phyloP scores from a whole-genome alignment of 2,797 vertebrate species.

The Pangasius larnaudii region DNA sequence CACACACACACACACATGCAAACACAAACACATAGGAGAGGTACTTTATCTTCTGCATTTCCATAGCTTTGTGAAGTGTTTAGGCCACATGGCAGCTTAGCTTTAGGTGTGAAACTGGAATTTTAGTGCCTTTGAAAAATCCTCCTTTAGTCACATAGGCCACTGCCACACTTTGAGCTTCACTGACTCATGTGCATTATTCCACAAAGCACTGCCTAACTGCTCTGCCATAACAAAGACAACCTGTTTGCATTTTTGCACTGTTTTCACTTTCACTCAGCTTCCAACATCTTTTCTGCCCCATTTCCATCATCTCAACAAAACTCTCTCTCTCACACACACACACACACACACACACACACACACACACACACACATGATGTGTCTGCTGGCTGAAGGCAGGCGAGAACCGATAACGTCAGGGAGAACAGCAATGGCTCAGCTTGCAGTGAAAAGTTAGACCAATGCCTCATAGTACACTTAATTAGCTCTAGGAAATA shows the following conservation, averaged over 20 bases:
- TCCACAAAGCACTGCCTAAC: slow-evolving; percentile 21
- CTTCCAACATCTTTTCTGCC: slow-evolving; percentile 9
- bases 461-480: background rate
- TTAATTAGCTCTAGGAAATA: slow-evolving; percentile 10
- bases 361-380: background rate
- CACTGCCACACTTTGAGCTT: slow-evolving; percentile 9
- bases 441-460: background rate
- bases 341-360: background rate
- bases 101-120: slow-evolving; percentile 27
- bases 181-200: slow-evolving; percentile 30
- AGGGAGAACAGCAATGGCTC: background rate
- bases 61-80: slow-evolving; percentile 22
- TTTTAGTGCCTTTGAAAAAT: slow-evolving; percentile 23
- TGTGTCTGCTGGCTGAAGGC: background rate
- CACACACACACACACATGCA: slow-evolving; percentile 5
- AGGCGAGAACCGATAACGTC: slow-evolving; percentile 2
- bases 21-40: slow-evolving; percentile 9
- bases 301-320: slow-evolving; percentile 12
- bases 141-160: slow-evolving; percentile 4
- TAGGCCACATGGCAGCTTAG: slow-evolving; percentile 9
- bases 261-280: slow-evolving; percentile 19
- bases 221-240: slow-evolving; percentile 17
- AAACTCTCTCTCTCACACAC: background rate
- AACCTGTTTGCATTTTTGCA: slow-evolving; percentile 17
- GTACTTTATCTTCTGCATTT: slow-evolving; percentile 17